phyloP scores from a whole-genome alignment of 2,888 invertebrate genomes.

The Tetragnatha montana region DNA sequence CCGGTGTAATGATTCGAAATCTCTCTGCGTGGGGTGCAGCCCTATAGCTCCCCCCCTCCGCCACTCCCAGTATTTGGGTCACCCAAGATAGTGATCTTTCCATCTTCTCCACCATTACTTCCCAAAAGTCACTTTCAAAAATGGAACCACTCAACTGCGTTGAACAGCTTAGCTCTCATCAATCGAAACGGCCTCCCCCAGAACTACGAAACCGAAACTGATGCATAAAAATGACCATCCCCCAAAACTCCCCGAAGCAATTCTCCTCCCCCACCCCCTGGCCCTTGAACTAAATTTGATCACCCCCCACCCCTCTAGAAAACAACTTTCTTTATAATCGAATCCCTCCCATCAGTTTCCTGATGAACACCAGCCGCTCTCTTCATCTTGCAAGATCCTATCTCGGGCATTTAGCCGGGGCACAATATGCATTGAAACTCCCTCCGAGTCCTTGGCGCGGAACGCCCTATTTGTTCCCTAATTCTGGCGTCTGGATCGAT shows the following conservation, averaged over 20 bases:
- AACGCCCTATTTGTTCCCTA: slow-evolving; percentile 63
- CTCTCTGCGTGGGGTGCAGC: too few relatives aligned
- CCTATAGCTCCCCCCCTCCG: too few relatives aligned
- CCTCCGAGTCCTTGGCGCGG: slow-evolving; percentile 35
- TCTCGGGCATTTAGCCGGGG: slow-evolving; percentile 30
- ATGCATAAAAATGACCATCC: not conserved
- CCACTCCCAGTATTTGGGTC: too few relatives aligned
- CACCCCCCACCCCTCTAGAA: not conserved
- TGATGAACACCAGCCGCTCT: slow-evolving; percentile 3
- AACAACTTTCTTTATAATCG: not conserved
- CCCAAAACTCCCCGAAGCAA: not conserved
- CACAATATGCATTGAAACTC: slow-evolving; percentile 57
- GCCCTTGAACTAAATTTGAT: not conserved
- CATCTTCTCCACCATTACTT: too few relatives aligned
- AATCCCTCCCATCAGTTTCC: not conserved
- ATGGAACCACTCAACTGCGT: too few relatives aligned
- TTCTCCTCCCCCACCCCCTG: not conserved
- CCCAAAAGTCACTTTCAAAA: too few relatives aligned
- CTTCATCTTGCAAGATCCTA: slow-evolving; percentile 1
- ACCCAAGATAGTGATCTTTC: too few relatives aligned
- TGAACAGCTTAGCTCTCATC: too few relatives aligned
- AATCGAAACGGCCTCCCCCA: not conserved
- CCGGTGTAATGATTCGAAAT: too few relatives aligned
- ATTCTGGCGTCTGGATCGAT: slow-evolving; percentile 55
- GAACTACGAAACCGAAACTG: not conserved